These are phyloP conservation scores for Chaetophractus vellerosus DNA, from an alignment of 2,797 vertebrate genomes.

Conservation along the genomic window DNA sequence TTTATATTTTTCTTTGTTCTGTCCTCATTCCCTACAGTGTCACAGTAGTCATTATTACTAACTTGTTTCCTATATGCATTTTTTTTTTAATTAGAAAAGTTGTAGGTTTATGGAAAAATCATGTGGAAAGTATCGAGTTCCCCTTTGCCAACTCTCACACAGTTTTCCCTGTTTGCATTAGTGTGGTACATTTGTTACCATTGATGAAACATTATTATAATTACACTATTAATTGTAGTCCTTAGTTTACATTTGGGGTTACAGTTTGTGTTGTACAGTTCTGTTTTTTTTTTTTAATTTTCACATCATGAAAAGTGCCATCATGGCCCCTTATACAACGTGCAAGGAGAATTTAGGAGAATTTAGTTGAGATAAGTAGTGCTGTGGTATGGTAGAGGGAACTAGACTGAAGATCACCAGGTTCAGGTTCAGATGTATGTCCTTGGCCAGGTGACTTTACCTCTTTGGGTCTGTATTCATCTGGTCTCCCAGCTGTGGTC, in stretches of 20 bases:
- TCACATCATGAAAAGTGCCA: not conserved
- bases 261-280: too few relatives aligned
- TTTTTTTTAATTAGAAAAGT: too few relatives aligned
- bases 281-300: too few relatives aligned
- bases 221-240: too few relatives aligned
- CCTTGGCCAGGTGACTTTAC: fast-evolving
- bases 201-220: too few relatives aligned
- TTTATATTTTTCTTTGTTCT: not conserved
- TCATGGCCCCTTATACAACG: fast-evolving
- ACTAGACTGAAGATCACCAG: not conserved
- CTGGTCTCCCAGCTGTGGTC: not conserved
- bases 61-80: not conserved
- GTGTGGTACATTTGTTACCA: too few relatives aligned
- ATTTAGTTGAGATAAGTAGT: not conserved
- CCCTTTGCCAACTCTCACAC: too few relatives aligned
- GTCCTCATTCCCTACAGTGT: not conserved
- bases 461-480: not conserved
- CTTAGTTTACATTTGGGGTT: too few relatives aligned
- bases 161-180: too few relatives aligned
- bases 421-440: not conserved
- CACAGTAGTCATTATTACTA: not conserved
- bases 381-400: not conserved
- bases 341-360: not conserved
- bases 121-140: too few relatives aligned
- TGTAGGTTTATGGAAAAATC: too few relatives aligned